Evolutionary conservation across 2,888 invertebrate species (phyloP), one percentile per base, ranked within the genome.

Genomic region (Drosophila setosimentum): DNA sequence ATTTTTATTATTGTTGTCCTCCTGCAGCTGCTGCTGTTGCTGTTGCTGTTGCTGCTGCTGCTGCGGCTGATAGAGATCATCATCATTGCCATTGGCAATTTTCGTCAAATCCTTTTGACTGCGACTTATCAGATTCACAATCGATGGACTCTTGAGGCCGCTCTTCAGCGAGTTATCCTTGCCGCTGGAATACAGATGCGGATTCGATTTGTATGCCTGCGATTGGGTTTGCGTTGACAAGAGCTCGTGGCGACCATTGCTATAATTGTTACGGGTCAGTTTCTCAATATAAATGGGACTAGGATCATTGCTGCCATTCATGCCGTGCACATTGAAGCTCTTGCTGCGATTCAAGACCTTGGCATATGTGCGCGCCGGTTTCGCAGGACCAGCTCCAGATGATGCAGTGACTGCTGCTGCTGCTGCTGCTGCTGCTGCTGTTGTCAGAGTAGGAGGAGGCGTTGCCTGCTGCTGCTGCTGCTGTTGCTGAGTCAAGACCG

Each of bases 91-190:
- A 57, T 57, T 92, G 24, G 91, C 92, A 11, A 95, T 95, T 87
- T 95, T 95, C 32, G 95, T 95, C 32, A 97, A 93, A 92, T 97
- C 97, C 73, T 96, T 95, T 91, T 97, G 97, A 92, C 97, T 97
- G 77, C 97, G 95, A 91, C 96, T 97, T 73, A 97, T 96, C 79
- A 97, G 96, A 67, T 97, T 97, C 45, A 98, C 96, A 78, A 98
- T 96, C 48, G 97, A 97, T 0, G 97, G 97, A 92, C 97, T 97
- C 92, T 97, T 97, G 2, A 92, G 83, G 13, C 96, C 92, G 71
- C 91, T 91, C 71, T 92, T 92, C 42, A 92, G 60, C 4, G 91
- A 87, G 50, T 89, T 92, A 27, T 92, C 92, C 78, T 83, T 89
- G 77, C 87, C 78, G 51, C 69, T 76, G 30, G 82, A 81, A 29